Evolutionary conservation across 2,888 invertebrate species (phyloP).

Genomic region (Himalopsyche kuldschensis): DNA sequence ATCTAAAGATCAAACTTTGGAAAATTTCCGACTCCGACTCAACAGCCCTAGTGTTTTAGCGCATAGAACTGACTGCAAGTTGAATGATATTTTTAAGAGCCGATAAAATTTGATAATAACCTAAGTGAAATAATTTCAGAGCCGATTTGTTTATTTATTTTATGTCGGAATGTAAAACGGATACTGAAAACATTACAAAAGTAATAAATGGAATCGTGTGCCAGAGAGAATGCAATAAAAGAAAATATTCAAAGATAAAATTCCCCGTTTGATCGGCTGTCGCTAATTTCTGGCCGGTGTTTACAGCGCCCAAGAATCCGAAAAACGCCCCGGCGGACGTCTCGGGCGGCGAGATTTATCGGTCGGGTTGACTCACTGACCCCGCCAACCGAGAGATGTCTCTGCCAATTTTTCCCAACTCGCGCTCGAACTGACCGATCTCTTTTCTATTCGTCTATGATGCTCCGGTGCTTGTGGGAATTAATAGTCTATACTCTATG

Average conservation of each 20-base stretch:
- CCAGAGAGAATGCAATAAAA: not conserved
- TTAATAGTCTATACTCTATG: not conserved
- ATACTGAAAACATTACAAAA: too few species aligned
- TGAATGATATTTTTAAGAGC: too few species aligned
- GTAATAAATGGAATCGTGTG: not conserved
- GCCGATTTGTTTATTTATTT: too few species aligned
- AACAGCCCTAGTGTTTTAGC: too few species aligned
- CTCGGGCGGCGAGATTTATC: conserved; percentile 12
- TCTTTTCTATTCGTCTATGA: not conserved
- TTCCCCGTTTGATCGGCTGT: conserved; percentile 10
- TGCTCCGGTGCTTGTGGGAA: not conserved
- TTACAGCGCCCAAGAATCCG: conserved; percentile 12
- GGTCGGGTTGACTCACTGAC: conserved; percentile 14
- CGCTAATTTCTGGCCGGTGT: conserved; percentile 19
- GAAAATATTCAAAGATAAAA: not conserved
- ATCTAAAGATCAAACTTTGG: too few species aligned
- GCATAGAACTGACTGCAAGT: too few species aligned
- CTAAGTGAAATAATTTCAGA: too few species aligned
- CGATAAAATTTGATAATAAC: too few species aligned
- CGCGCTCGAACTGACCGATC: not conserved
- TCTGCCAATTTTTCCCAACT: not conserved
- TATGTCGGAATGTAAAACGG: too few species aligned
- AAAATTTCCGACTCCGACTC: too few species aligned
- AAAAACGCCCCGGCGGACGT: not conserved
- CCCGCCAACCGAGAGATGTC: conserved; percentile 7